phyloP scores from a whole-genome alignment of 1,140 invertebrate genomes.

The Neoseiulus cucumeris region DNA sequence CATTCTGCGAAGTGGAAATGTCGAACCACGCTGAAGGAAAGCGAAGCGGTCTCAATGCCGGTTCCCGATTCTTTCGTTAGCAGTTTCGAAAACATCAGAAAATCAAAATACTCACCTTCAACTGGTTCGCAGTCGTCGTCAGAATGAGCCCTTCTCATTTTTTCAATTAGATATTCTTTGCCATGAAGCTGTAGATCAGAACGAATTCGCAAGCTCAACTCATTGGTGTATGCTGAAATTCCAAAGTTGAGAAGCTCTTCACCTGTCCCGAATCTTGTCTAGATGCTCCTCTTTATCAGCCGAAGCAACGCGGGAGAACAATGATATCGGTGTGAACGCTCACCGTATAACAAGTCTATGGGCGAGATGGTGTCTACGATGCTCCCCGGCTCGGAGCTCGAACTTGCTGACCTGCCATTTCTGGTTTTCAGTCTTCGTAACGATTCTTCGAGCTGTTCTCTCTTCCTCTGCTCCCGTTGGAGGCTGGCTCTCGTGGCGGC shows the following conservation, averaged over 20 bases:
- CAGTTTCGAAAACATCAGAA: background rate
- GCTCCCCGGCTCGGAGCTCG: background rate
- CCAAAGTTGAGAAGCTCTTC: background rate
- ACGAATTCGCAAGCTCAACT: background rate
- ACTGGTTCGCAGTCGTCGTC: background rate
- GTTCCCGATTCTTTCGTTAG: background rate
- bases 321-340: background rate
- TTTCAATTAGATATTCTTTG: background rate
- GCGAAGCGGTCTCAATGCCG: background rate
- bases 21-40: slow-evolving; percentile 8
- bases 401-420: background rate
- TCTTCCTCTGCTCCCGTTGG: background rate
- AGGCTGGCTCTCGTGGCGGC: background rate
- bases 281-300: background rate
- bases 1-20: background rate
- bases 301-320: background rate
- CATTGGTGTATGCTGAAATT: background rate
- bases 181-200: background rate
- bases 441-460: background rate
- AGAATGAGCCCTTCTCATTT: background rate
- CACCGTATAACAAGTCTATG: background rate
- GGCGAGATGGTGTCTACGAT: background rate
- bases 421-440: background rate
- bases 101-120: background rate
- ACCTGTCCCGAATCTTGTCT: background rate